Conservation (phyloP, 2,113 vertebrate genomes). For the Apodemus speciosus region DNA sequence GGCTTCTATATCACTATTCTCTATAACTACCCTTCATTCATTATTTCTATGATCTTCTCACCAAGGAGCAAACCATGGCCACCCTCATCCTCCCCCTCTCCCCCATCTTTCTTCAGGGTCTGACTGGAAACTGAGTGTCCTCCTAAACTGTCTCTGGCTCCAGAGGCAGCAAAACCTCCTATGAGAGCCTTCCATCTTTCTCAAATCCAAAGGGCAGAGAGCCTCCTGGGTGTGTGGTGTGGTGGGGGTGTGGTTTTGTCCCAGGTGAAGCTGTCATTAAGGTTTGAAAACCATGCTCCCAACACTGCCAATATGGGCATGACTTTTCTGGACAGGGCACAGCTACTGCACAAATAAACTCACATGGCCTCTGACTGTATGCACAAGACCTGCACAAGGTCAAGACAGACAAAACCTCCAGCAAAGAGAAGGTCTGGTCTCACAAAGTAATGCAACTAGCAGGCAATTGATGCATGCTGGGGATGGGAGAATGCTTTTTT, state of each 20-base stretch:
- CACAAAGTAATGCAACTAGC: neutral
- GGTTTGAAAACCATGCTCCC: neutral
- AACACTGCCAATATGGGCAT: neutral
- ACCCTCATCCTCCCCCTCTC: neutral
- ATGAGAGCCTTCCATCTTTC: neutral
- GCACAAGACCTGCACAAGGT: no score
- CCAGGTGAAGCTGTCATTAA: neutral
- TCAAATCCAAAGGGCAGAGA: neutral
- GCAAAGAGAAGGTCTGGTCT: neutral
- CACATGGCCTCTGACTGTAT: neutral
- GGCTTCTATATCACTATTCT: neutral
- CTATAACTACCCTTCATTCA: neutral
- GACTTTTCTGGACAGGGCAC: neutral
- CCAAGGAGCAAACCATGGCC: neutral
- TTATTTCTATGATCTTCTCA: neutral
- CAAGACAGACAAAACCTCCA: neutral
- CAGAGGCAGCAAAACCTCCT: neutral
- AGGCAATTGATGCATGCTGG: neutral
- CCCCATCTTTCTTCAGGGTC: conserved; percentile 6
- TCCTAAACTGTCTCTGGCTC: neutral
- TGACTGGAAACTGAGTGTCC: conserved; percentile 20
- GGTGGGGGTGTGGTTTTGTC: neutral
- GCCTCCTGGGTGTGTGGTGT: neutral
- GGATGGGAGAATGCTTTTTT: neutral
- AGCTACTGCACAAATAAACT: neutral